Evolutionary conservation across 1,140 invertebrate genomes (phyloP), one percentile per base, ranked within the genome.

Genomic region (Micrasema longulum): DNA sequence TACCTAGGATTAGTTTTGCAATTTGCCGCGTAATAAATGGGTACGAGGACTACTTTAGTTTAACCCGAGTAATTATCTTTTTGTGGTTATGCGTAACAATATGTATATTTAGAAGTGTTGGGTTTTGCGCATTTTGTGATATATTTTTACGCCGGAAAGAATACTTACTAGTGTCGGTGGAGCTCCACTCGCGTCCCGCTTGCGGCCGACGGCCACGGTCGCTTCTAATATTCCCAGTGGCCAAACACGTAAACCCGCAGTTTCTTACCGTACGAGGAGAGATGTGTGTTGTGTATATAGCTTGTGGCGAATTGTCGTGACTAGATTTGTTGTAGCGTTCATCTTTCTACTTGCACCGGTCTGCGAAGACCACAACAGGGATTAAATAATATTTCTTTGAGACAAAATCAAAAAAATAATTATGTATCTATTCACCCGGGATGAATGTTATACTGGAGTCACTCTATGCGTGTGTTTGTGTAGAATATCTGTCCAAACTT

Each of bases 331-430:
- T 16, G 45, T n/a, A 41, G 1, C 1, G 6, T 41, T 47, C 12
- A 16, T 47, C 43, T 16, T n/a, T 23, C 16, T 52, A 22, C 23
- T 22, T 18, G 20, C 48, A 52, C 48, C 48, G 48, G 48, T 52
- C 48, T 52, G 18, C 14, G 1, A 5, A 52, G 20, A 52, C 48
- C 48, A 2, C 9, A 38, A 22, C 14, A 60, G 35, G 35, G 55
- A 38, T 38, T 38, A 41, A 16, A 60, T 60, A 60, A 60, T 60
- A 60, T 60, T 60, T 60, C 55, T 60, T 60, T 60, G 55, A 60
- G 35, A 38, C 10, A 18, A 22, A 43, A 22, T 60, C 55, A 60
- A 47, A 64, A 47, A 64, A 64, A 47, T 64, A 47, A 64, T 64
- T 64, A 64, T 64, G 43, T 10, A 64, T 35, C 43, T 64, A 20